phyloP scores from a whole-genome alignment of 2,113 vertebrate species.

The Conger conger region DNA sequence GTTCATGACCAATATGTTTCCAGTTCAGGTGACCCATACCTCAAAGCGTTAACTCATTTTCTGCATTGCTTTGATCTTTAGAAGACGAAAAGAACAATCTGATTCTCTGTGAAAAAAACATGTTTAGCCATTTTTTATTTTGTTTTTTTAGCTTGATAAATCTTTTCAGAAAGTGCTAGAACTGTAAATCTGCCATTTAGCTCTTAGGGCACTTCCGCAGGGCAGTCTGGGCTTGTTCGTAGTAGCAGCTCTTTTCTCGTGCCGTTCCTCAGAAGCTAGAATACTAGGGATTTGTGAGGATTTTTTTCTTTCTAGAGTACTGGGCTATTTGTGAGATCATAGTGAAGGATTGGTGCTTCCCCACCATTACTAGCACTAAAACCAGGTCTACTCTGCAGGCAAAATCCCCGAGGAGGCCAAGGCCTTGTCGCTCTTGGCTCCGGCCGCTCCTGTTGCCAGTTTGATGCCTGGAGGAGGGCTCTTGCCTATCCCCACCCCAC shows the following conservation, averaged over 20 bases:
- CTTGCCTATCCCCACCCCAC: conserved; percentile 86
- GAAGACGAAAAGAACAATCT: conserved; percentile 50
- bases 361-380: conserved; percentile 66
- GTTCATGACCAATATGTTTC: conserved; percentile 99
- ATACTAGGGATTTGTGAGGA: conserved; percentile 50
- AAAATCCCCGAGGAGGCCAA: conserved; percentile 98
- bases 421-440: conserved; percentile 91
- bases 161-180: conserved; percentile 18
- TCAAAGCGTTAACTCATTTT: conserved; percentile 99
- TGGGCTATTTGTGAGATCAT: conserved; percentile 64
- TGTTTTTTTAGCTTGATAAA: conserved; percentile 23
- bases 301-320: conserved; percentile 66
- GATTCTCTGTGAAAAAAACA: conserved; percentile 39
- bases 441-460: conserved; percentile 81
- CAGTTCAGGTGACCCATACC: conserved; percentile 99
- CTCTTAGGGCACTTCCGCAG: conserved; percentile 39
- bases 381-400: conserved; percentile 82
- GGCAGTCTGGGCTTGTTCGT: conserved; percentile 51
- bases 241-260: conserved; percentile 31
- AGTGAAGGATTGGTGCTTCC: conserved; percentile 52
- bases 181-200: conserved; percentile 1
- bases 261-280: conserved; percentile 49
- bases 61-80: conserved; percentile 78
- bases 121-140: conserved; percentile 43
- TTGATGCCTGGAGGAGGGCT: conserved; percentile 89